phyloP scores from a whole-genome alignment of 1,140 invertebrate species.

The Microplitis mediator region DNA sequence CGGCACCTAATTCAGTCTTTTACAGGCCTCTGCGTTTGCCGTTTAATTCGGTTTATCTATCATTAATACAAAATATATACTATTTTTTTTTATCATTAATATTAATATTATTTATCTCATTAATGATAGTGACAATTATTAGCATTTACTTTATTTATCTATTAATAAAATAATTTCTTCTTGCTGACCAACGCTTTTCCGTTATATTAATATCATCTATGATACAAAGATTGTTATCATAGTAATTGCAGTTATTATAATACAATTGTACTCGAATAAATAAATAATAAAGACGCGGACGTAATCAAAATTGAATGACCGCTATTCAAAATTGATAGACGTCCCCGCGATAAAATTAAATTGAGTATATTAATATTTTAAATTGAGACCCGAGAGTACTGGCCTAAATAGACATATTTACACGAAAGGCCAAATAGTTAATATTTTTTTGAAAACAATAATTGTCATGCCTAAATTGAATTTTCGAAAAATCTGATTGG shows the following conservation, averaged over 20 bases:
- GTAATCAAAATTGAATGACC: conserved; percentile 52
- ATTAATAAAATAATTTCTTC: neutral
- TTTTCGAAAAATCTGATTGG: neutral
- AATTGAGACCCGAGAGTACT: conserved; percentile 20
- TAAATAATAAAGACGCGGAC: neutral
- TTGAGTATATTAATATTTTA: neutral
- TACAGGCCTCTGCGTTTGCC: conserved; percentile 43
- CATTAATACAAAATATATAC: conserved; percentile 51
- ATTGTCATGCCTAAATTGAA: neutral
- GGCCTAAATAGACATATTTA: conserved; percentile 58
- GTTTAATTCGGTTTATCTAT: conserved; percentile 42
- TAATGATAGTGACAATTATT: conserved; percentile 40
- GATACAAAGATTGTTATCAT: neutral
- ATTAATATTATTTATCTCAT: conserved; percentile 32
- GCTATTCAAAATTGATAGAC: conserved; percentile 50
- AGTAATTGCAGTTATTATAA: no score
- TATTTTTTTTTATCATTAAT: conserved; percentile 20
- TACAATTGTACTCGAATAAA: no score
- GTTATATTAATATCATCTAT: neutral
- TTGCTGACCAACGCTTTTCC: conserved; percentile 2
- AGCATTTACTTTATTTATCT: conserved; percentile 13
- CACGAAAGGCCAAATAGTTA: conserved; percentile 49
- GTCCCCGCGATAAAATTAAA: conserved; percentile 18
- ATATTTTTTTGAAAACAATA: neutral
- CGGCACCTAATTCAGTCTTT: conserved; percentile 37